A percentile compares a stretch with the other conserved stretches of the same genome.
Evolutionary conservation across 2,888 invertebrate genomes (phyloP).

Genomic region (Morinoia aosen): DNA sequence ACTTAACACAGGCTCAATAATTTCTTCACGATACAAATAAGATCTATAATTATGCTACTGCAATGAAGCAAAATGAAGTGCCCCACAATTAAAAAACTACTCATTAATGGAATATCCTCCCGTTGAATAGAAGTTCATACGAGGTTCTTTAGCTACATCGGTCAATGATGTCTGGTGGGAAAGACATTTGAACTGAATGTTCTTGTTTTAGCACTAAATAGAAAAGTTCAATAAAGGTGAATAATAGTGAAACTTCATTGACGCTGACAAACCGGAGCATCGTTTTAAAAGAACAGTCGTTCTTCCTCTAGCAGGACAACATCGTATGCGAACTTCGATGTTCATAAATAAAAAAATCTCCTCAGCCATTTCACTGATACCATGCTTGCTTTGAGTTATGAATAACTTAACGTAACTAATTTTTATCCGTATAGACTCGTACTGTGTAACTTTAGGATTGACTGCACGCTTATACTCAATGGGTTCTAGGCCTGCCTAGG

Average conservation of each 20-base stretch:
- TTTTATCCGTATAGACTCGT: no score
- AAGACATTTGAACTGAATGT: neutral
- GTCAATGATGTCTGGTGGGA: neutral
- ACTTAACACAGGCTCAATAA: no score
- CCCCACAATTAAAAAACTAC: neutral
- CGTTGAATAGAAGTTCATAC: neutral
- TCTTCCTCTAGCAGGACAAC: no score
- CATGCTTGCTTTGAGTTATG: no score
- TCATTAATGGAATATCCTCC: neutral
- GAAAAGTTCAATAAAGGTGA: neutral
- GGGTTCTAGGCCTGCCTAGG: no score
- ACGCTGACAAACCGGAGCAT: neutral
- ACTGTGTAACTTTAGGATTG: no score
- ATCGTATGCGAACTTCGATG: no score
- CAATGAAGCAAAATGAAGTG: neutral
- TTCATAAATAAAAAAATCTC: no score
- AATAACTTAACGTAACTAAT: no score
- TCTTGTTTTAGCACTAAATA: neutral
- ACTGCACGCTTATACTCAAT: no score
- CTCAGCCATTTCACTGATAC: no score
- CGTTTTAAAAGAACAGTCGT: neutral
- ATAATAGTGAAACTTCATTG: neutral
- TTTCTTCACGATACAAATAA: neutral
- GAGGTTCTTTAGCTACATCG: neutral
- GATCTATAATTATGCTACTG: neutral